Conservation (phyloP, 2,113 vertebrate species). For the Henicopernis longicauda region DNA sequence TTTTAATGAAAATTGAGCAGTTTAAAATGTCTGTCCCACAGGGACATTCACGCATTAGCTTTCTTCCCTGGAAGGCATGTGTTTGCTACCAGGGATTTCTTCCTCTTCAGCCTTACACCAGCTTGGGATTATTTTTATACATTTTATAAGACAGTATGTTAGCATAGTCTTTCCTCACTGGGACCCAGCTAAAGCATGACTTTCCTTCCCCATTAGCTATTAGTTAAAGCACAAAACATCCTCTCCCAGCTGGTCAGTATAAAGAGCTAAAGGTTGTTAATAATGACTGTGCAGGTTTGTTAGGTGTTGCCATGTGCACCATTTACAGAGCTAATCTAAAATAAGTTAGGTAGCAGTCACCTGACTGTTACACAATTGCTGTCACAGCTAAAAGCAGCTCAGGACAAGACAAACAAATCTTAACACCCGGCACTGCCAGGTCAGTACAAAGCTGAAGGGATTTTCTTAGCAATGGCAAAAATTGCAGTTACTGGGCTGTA, state of each 20-base stretch:
- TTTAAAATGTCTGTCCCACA: neutral
- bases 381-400: neutral
- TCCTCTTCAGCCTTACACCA: neutral
- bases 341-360: neutral
- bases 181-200: fast-evolving
- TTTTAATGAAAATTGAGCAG: neutral
- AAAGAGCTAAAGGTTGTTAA: neutral
- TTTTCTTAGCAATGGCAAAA: neutral
- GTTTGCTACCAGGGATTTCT: neutral
- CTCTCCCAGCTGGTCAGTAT: no score
- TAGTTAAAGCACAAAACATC: no score
- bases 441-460: neutral
- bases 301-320: neutral
- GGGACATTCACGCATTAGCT: neutral
- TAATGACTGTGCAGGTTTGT: no score
- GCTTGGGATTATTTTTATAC: neutral
- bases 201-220: neutral
- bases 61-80: neutral
- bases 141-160: neutral
- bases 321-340: neutral
- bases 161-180: neutral
- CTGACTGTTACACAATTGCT: fast-evolving
- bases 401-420: neutral
- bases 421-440: neutral
- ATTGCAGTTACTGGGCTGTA: neutral